These are phyloP conservation scores for Trachelus troglodyta DNA, from an alignment of 2,888 invertebrate genomes.

Conservation along the genomic window DNA sequence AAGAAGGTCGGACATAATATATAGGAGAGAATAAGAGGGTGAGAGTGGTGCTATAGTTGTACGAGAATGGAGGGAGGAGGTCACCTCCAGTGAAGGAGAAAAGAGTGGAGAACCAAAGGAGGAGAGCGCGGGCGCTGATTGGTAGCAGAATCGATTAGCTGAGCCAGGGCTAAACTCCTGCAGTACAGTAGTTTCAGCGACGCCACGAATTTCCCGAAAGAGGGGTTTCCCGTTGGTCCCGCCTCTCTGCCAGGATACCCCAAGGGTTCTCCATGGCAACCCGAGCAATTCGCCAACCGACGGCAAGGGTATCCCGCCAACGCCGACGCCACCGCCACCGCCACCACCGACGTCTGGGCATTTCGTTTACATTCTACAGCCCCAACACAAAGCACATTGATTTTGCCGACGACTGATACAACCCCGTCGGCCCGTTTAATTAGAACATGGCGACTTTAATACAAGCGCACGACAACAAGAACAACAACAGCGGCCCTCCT, in stretches of 20 bases:
- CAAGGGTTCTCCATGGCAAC: conserved; percentile 62
- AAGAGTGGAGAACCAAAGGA: conserved; percentile 33
- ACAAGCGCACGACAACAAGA: conserved; percentile 65
- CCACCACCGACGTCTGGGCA: conserved; percentile 14
- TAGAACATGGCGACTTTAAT: conserved; percentile 65
- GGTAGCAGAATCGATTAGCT: conserved; percentile 64
- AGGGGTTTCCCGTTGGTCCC: conserved; percentile 55
- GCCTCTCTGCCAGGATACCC: conserved; percentile 40
- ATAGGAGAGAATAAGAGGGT: conserved; percentile 28
- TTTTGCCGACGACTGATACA: conserved; percentile 64
- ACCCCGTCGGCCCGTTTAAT: conserved; percentile 64
- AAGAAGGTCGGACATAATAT: conserved; percentile 13
- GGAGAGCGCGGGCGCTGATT: conserved; percentile 56
- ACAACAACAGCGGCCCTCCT: conserved; percentile 57
- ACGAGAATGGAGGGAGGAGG: conserved; percentile 24
- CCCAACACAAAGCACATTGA: conserved; percentile 48
- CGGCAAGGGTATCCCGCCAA: conserved; percentile 54
- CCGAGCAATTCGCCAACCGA: conserved; percentile 63
- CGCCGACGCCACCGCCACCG: conserved; percentile 23
- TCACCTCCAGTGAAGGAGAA: conserved; percentile 15
- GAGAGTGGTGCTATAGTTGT: conserved; percentile 12
- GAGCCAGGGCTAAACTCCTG: conserved; percentile 38
- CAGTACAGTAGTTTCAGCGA: conserved; percentile 49
- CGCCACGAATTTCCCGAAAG: conserved; percentile 63
- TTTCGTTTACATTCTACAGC: conserved; percentile 10